Evolutionary conservation across 1,140 invertebrate genomes (phyloP), one percentile per base, ranked within the genome.

Genomic region (Drosophila littoralis): DNA sequence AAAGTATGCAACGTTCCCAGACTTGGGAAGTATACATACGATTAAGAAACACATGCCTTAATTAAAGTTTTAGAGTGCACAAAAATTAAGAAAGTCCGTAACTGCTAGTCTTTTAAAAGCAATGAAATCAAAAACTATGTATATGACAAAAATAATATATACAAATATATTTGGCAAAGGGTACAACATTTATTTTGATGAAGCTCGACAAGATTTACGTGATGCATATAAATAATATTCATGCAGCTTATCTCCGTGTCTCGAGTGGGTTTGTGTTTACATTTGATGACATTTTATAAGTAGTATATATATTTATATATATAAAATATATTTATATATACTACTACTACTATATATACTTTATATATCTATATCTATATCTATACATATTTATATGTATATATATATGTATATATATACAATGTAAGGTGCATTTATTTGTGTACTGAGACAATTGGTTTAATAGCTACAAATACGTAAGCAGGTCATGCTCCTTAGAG

Each of bases 391-490:
- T 58, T 50, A 7, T 65, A 45, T 70, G 50, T 28, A 66, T 40
- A 36, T 48, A 33, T 5, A 35, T 36, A 5, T 35, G 17, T 58
- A 28, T 36, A n/a, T 35, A 68, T 40, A 45, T 50, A 28, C 6
- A 12, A 6, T 46, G 6, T 50, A 50, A 45, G 55, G 63, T 72
- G 63, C 63, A 64, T 54, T 38, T 54, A 64, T 64, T 54, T 68
- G 71, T 74, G 22, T 2, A 28, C 28, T 13, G 66, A 55, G 51
- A 36, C 36, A 58, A 72, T 51, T 72, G 57, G 43, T 52, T 72
- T 66, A 65, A 22, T 43, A 22, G 40, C 48, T 68, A 68, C 54
- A 12, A 42, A 36, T 69, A 61, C 36, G 36, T 51, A 66, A 60
- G 70, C 48, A 54, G 22, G 35, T 40, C 70, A 73, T 73, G 63